Conservation (phyloP, 2,113 vertebrate genomes). For the Lagenorhynchus albirostris region DNA sequence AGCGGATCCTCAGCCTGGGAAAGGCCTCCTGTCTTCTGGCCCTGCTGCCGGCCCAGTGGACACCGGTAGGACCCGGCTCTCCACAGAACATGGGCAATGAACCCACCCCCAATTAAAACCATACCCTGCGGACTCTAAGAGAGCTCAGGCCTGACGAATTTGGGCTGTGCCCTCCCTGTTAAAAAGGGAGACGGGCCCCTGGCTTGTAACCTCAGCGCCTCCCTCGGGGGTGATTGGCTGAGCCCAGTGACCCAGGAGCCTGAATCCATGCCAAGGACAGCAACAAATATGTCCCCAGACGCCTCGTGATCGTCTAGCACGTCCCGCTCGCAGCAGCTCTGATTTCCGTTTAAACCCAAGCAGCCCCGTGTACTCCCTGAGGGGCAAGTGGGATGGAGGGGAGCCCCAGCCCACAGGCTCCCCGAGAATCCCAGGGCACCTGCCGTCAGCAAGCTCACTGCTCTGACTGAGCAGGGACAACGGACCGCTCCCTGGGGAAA, state of each 20-base stretch:
- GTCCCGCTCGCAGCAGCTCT: neutral
- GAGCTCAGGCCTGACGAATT: neutral
- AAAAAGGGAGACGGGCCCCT: neutral
- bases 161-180: neutral
- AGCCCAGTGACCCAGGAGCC: neutral
- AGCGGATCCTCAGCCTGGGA: neutral
- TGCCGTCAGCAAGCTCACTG: neutral
- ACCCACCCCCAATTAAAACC: neutral
- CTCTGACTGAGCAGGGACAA: neutral
- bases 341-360: neutral
- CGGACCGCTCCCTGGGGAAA: neutral
- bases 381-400: accelerated
- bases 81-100: neutral
- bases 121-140: neutral
- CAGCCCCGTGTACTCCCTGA: neutral
- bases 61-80: neutral
- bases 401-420: neutral
- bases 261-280: neutral
- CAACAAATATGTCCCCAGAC: neutral
- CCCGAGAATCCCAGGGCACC: neutral
- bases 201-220: neutral
- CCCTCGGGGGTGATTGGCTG: neutral
- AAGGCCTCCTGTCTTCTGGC: neutral
- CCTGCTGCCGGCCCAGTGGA: neutral
- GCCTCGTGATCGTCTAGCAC: neutral